phyloP scores from a whole-genome alignment of 2,888 invertebrate genomes.

The Lordiphosa fenestrarum region DNA sequence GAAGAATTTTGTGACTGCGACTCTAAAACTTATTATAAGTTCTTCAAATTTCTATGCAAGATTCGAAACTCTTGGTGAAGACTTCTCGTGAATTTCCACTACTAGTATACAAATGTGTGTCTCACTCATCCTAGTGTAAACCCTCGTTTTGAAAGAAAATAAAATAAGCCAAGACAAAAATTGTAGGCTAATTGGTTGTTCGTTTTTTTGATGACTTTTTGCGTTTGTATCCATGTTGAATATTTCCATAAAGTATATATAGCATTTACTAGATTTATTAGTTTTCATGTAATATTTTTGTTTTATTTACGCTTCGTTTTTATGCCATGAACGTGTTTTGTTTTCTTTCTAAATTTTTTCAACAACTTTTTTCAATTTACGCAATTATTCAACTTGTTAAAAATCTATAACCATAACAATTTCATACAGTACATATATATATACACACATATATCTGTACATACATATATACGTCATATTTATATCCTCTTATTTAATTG shows the following conservation, averaged over 20 bases:
- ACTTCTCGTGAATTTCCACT: too few species aligned
- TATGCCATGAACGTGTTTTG: conserved; percentile 71
- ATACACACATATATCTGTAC: conserved; percentile 21
- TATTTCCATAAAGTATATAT: conserved; percentile 74
- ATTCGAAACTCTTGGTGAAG: too few species aligned
- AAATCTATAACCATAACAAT: conserved; percentile 77
- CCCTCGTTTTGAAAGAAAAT: conserved; percentile 24
- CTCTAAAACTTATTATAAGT: too few species aligned
- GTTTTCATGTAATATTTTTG: conserved; percentile 34
- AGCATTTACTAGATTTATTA: conserved; percentile 57
- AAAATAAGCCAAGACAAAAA: conserved; percentile 72
- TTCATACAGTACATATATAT: conserved; percentile 53
- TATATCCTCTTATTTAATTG: conserved; percentile 52
- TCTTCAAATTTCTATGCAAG: too few species aligned
- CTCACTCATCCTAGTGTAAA: too few species aligned
- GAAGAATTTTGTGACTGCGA: too few species aligned
- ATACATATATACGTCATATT: conserved; percentile 34
- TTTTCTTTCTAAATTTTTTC: conserved; percentile 75
- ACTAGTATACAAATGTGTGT: too few species aligned
- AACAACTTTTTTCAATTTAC: conserved; percentile 75
- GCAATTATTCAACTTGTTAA: conserved; percentile 78
- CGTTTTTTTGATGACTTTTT: conserved; percentile 61
- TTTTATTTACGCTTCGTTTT: conserved; percentile 36
- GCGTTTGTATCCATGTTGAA: conserved; percentile 57
- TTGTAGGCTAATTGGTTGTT: conserved; percentile 28